Evolutionary conservation across 37 sponge, comb jelly and placozoan species (phyloP).

Genomic region (Bolinopsis microptera): DNA sequence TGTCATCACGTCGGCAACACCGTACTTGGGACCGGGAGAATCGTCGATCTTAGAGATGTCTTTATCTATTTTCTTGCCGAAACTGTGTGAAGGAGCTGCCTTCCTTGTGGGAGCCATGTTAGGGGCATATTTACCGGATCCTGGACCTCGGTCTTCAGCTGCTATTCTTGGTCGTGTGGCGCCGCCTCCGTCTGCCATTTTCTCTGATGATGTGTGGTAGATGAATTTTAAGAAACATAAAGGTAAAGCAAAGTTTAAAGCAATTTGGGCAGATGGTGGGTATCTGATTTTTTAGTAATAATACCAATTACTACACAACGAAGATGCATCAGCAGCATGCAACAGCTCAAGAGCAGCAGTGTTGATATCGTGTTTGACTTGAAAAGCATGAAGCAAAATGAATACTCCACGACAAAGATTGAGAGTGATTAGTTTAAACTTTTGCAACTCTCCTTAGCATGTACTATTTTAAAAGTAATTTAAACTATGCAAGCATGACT

Average conservation of each 20-base stretch:
- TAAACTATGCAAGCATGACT: neutral
- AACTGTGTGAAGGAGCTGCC: neutral
- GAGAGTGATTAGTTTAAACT: neutral
- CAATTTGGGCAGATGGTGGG: too few relatives aligned
- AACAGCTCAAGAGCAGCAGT: neutral
- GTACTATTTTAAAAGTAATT: neutral
- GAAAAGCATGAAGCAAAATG: neutral
- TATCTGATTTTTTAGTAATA: too few relatives aligned
- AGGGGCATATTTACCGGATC: constrained; percentile 40
- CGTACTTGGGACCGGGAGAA: constrained; percentile 58
- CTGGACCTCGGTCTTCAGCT: constrained; percentile 46
- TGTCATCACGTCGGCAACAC: constrained; percentile 16
- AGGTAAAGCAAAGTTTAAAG: too few relatives aligned
- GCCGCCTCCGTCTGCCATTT: too few relatives aligned
- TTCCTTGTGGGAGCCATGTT: constrained; percentile 65
- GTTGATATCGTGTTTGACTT: neutral
- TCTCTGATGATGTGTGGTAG: too few relatives aligned
- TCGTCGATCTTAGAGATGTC: constrained; percentile 44
- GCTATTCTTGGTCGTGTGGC: constrained; percentile 22
- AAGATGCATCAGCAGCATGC: too few relatives aligned
- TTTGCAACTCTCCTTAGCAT: neutral
- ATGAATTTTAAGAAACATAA: too few relatives aligned
- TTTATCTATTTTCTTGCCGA: neutral
- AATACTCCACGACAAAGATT: neutral
- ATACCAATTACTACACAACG: too few relatives aligned